Evolutionary conservation across 2,888 invertebrate genomes (phyloP).

Genomic region (Caenorhabditis sp.): DNA sequence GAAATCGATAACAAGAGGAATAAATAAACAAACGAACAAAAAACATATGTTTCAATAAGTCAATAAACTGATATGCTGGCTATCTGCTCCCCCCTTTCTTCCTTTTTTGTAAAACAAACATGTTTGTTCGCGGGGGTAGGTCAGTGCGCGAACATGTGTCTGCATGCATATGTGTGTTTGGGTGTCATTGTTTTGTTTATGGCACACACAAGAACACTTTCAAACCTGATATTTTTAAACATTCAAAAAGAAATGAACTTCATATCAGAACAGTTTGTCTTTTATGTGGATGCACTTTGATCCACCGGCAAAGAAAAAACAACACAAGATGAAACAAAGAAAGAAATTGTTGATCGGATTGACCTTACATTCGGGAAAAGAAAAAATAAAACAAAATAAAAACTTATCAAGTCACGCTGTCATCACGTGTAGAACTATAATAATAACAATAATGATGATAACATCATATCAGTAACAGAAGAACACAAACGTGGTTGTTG

Average conservation of each 20-base stretch:
- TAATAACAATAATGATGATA: slow-evolving; percentile 26
- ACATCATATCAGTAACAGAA: slow-evolving; percentile 16
- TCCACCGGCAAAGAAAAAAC: background rate
- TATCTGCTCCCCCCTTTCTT: background rate
- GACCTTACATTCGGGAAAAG: background rate
- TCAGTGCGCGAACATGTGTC: too few relatives aligned
- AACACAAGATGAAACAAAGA: slow-evolving; percentile 13
- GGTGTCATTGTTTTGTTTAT: slow-evolving; percentile 11
- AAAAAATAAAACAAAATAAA: background rate
- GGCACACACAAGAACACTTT: slow-evolving; percentile 4
- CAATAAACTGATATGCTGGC: background rate
- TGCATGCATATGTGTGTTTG: too few relatives aligned
- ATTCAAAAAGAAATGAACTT: background rate
- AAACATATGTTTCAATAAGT: background rate
- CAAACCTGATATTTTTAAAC: slow-evolving; percentile 11
- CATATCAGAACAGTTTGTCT: too few relatives aligned
- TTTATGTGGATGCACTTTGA: too few relatives aligned
- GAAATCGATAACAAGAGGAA: background rate
- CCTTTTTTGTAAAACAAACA: background rate
- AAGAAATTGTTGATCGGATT: background rate
- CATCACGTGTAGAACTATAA: background rate
- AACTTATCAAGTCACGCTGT: slow-evolving; percentile 7
- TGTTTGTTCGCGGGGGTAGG: background rate
- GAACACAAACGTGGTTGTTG: too few relatives aligned
- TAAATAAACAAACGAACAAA: background rate